A percentile compares a stretch with the other conserved stretches of the same genome.
phyloP scores from a whole-genome alignment of 2,797 vertebrate species.

The Sebastes reedi region DNA sequence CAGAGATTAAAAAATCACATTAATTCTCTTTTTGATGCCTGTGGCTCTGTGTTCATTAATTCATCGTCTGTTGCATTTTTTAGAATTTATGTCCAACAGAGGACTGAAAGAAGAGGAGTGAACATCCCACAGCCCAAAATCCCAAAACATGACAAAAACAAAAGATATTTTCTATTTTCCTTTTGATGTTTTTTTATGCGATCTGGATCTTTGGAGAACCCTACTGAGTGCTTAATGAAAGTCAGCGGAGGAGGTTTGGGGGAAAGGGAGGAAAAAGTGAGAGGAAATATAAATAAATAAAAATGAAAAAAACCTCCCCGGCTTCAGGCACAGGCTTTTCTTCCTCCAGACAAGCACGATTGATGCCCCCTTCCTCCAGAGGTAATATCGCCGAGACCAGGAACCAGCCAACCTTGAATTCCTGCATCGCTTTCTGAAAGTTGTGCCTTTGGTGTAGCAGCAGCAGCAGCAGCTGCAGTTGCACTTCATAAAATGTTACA shows the following conservation, averaged over 20 bases:
- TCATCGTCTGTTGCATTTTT: constrained; percentile 17
- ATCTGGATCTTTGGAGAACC: constrained; percentile 15
- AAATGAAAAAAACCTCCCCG: constrained; percentile 14
- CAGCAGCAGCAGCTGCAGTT: constrained; percentile 62
- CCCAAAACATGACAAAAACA: not conserved
- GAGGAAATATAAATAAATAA: constrained; percentile 33
- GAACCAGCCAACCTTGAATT: constrained; percentile 75
- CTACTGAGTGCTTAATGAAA: constrained; percentile 35
- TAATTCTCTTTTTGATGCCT: constrained; percentile 18
- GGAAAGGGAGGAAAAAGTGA: not conserved
- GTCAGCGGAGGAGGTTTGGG: not conserved
- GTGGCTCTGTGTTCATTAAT: not conserved
- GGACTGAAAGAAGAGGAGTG: constrained; percentile 10
- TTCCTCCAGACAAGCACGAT: constrained; percentile 59
- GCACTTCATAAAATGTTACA: constrained; percentile 75
- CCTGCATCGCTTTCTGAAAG: constrained; percentile 66
- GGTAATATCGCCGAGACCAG: constrained; percentile 66
- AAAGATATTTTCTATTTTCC: not conserved
- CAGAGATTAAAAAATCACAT: constrained; percentile 48
- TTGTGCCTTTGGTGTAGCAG: constrained; percentile 54
- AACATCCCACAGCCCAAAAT: not conserved
- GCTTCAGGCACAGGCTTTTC: constrained; percentile 43
- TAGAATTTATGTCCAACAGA: not conserved
- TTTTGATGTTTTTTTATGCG: constrained; percentile 15
- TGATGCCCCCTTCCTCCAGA: constrained; percentile 67